Conservation (phyloP, 2,113 vertebrate genomes). For the Aspidoscelis tigris region DNA sequence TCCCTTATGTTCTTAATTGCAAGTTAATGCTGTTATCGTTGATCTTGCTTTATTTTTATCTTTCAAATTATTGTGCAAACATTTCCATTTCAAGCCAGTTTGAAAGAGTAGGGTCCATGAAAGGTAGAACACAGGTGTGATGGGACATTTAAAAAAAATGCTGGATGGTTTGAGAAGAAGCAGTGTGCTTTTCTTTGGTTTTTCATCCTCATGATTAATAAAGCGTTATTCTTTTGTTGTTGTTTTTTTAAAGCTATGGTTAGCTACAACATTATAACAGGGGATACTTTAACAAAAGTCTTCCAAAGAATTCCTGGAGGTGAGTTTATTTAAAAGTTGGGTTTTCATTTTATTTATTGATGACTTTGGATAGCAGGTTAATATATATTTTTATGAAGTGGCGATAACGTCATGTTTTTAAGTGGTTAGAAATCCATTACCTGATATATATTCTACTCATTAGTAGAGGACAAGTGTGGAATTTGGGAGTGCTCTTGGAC, state of each 20-base stretch:
- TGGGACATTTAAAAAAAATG: not conserved
- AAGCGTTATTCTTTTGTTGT: not conserved
- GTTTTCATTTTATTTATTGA: not conserved
- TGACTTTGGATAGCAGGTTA: not conserved
- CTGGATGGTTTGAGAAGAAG: not conserved
- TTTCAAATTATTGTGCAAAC: too few relatives aligned
- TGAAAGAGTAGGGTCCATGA: too few relatives aligned
- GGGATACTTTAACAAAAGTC: constrained; percentile 93
- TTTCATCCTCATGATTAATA: constrained; percentile 25
- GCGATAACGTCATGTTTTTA: too few relatives aligned
- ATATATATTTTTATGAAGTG: not conserved
- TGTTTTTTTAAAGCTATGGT: constrained; percentile 88
- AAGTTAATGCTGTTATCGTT: too few relatives aligned
- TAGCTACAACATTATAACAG: constrained; percentile 96
- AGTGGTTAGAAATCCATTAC: too few relatives aligned
- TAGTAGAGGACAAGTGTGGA: too few relatives aligned
- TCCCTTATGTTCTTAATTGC: too few relatives aligned
- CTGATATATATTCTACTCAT: not conserved
- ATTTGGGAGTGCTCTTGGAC: too few relatives aligned
- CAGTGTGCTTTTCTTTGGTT: not conserved
- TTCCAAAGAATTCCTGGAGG: constrained; percentile 93
- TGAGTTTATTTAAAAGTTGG: constrained; percentile 63
- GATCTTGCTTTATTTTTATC: too few relatives aligned
- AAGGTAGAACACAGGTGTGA: too few relatives aligned
- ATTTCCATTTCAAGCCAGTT: too few relatives aligned